Percentiles rank a stretch among this genome's conserved stretches.
Conservation (phyloP, 2,113 vertebrate species). For the Piaya cayana region DNA sequence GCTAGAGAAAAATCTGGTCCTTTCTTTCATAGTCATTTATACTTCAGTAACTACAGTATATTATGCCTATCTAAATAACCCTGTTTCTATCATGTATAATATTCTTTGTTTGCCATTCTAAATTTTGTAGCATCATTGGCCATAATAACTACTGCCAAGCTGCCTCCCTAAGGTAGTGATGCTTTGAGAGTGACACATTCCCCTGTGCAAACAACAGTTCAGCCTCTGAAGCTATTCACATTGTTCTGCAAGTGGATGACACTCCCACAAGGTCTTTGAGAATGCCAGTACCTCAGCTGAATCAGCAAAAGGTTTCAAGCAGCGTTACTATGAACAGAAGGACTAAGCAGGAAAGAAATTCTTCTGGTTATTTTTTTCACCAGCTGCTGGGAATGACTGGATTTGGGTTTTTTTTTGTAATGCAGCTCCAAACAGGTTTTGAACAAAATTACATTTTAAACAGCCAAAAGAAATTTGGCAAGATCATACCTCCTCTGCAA, state of each 20-base stretch:
- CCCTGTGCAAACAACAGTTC: neutral
- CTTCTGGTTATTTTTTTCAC: constrained; percentile 12
- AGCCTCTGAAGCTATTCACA: neutral
- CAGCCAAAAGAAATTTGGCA: constrained; percentile 60
- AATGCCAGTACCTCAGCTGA: neutral
- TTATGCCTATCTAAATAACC: constrained; percentile 43
- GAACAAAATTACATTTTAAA: constrained; percentile 55
- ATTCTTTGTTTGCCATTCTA: neutral
- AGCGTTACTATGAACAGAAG: neutral
- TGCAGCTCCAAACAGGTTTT: constrained; percentile 32
- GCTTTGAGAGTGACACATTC: neutral
- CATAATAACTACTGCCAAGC: constrained; percentile 11
- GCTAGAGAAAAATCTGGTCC: constrained; percentile 47
- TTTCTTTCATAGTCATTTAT: constrained; percentile 27
- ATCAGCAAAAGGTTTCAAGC: constrained; percentile 23
- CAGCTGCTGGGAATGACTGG: constrained; percentile 11
- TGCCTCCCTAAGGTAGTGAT: neutral
- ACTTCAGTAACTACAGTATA: constrained; percentile 27
- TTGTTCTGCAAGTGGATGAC: neutral
- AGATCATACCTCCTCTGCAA: constrained; percentile 3
- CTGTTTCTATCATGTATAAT: neutral
- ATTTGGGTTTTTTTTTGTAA: neutral
- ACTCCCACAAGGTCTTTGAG: constrained; percentile 12
- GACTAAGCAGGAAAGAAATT: neutral
- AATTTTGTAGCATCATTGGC: constrained; percentile 5